phyloP scores from a whole-genome alignment of 2,888 invertebrate genomes.

The Mesopsocus fuscifrons region DNA sequence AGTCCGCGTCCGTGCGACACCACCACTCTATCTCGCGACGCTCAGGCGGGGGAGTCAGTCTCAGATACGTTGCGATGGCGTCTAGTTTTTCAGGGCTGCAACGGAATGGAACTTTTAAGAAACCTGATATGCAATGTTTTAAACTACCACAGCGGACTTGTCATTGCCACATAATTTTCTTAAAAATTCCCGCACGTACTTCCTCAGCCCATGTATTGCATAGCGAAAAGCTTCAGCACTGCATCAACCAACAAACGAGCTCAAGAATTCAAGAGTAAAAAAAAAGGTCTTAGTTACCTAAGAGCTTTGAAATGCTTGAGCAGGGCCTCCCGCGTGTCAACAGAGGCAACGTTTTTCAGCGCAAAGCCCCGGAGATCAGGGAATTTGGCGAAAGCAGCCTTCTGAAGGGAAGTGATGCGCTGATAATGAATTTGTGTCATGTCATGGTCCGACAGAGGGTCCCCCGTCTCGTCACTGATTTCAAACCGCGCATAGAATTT shows the following conservation, averaged over 20 bases:
- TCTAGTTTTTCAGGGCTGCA: slow-evolving; percentile 56
- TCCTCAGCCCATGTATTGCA: no score
- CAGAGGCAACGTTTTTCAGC: slow-evolving; percentile 80
- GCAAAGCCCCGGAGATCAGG: slow-evolving; percentile 71
- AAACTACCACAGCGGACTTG: no score
- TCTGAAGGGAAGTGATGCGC: slow-evolving; percentile 76
- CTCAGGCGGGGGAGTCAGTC: slow-evolving; percentile 60
- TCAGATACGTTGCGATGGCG: slow-evolving; percentile 69
- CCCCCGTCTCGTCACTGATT: slow-evolving; percentile 91
- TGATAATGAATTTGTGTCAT: slow-evolving; percentile 89
- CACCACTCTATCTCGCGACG: slow-evolving; percentile 47
- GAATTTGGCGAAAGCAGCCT: slow-evolving; percentile 84
- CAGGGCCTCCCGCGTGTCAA: slow-evolving; percentile 74
- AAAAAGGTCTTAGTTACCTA: slow-evolving; percentile 27
- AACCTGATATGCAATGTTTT: slow-evolving; percentile 10
- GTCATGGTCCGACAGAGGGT: slow-evolving; percentile 81
- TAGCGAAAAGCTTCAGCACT: no score
- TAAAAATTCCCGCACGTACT: not conserved
- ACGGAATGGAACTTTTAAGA: slow-evolving; percentile 15
- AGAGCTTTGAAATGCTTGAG: slow-evolving; percentile 66
- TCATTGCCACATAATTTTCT: no score
- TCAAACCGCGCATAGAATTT: slow-evolving; percentile 95
- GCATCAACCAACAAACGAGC: not conserved
- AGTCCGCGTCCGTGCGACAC: slow-evolving; percentile 61
- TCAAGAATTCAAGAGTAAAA: not conserved